A percentile compares a stretch with the other conserved stretches of the same genome.
Conservation (phyloP, 2,797 vertebrate species). For the Anas capensis region DNA sequence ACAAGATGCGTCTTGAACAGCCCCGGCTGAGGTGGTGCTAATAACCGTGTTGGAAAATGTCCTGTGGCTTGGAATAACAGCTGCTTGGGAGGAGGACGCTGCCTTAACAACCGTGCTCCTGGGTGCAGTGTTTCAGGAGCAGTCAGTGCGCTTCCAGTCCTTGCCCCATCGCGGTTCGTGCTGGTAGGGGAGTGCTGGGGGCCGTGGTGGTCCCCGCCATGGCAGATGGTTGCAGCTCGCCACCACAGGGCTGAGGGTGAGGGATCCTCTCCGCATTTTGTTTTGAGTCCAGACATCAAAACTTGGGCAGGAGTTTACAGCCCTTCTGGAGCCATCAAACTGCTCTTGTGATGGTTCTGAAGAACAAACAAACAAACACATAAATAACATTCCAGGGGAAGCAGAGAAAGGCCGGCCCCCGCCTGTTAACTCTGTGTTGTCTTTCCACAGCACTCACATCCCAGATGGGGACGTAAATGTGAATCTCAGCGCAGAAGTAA, state of each 20-base stretch:
- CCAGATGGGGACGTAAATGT: not conserved
- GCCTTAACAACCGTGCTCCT: not conserved
- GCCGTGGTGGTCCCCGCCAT: not conserved
- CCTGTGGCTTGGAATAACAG: slow-evolving; percentile 33
- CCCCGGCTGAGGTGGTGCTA: not conserved
- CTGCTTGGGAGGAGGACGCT: not conserved
- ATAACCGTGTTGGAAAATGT: not conserved
- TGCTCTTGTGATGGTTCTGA: not conserved
- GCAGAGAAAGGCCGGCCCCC: not conserved
- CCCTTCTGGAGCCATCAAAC: not conserved
- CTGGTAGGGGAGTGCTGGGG: accelerated
- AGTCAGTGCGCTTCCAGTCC: not conserved
- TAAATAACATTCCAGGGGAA: not conserved
- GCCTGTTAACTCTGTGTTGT: not conserved
- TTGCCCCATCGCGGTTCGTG: not conserved
- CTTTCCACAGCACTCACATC: not conserved
- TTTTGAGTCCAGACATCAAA: not conserved
- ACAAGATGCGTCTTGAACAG: slow-evolving; percentile 37
- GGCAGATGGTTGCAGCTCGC: accelerated
- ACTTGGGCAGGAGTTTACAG: not conserved
- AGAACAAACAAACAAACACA: not conserved
- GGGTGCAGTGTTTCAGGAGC: not conserved
- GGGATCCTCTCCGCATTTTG: not conserved
- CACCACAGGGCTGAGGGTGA: accelerated
- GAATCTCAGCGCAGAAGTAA: slow-evolving; percentile 10